A percentile compares a stretch with the other conserved stretches of the same genome.
These are phyloP conservation scores for Cosmia trapezina DNA, from an alignment of 2,888 invertebrate species.

Conservation along the genomic window DNA sequence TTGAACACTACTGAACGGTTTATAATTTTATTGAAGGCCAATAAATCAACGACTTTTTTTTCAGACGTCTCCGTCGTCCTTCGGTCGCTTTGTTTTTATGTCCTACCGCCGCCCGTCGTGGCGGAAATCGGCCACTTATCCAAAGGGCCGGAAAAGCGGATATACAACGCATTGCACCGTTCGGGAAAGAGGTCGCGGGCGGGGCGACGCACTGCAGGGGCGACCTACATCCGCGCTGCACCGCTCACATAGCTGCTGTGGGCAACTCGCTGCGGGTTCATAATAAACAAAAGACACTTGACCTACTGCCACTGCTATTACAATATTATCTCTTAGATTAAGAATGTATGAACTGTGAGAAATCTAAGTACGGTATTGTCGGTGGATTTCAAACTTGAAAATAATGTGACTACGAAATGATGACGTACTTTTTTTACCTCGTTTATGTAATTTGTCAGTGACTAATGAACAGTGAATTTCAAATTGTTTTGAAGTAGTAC, in stretches of 20 bases:
- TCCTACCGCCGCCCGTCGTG: neutral
- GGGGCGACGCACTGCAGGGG: conserved; percentile 83
- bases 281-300: conserved; percentile 67
- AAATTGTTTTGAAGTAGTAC: neutral
- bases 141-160: conserved; percentile 53
- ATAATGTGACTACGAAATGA: neutral
- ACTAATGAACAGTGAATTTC: conserved; percentile 1
- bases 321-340: conserved; percentile 46
- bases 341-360: conserved; percentile 59
- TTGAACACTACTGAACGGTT: conserved; percentile 1
- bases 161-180: conserved; percentile 74
- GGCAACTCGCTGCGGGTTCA: conserved; percentile 54
- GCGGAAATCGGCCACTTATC: conserved; percentile 14
- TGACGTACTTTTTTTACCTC: neutral
- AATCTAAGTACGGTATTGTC: conserved; percentile 25
- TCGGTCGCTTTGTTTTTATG: neutral
- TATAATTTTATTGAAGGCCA: neutral
- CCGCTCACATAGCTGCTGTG: conserved; percentile 47
- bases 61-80: too few relatives aligned
- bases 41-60: neutral
- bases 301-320: conserved; percentile 63
- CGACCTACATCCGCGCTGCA: conserved; percentile 78
- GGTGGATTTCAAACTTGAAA: conserved; percentile 8
- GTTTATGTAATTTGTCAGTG: neutral
- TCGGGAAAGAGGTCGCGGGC: conserved; percentile 76